A percentile compares a stretch with the other conserved stretches of the same genome.
These are phyloP conservation scores for Esperia sulphurella DNA, from an alignment of 2,888 invertebrate species.

Conservation along the genomic window DNA sequence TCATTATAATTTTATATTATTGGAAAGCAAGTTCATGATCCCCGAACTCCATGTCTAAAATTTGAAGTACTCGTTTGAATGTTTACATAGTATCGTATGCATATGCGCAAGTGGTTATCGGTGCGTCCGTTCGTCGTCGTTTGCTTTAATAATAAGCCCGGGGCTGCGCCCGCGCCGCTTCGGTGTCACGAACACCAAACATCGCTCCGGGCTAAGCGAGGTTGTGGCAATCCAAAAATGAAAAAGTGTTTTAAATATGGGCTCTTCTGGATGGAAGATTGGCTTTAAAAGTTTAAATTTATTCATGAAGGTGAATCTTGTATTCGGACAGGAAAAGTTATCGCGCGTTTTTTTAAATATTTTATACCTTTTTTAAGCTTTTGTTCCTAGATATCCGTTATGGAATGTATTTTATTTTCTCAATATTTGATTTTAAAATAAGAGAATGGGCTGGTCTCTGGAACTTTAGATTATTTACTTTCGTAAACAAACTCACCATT, in stretches of 20 bases:
- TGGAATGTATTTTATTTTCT: neutral
- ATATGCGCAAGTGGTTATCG: slow-evolving; percentile 73
- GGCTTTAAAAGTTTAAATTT: slow-evolving; percentile 5
- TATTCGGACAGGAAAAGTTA: neutral
- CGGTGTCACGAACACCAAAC: slow-evolving; percentile 72
- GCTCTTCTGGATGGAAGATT: slow-evolving; percentile 16
- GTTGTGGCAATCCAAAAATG: slow-evolving; percentile 39
- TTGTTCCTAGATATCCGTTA: neutral
- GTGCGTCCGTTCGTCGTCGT: slow-evolving; percentile 56
- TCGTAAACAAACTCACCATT: neutral
- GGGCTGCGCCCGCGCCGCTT: slow-evolving; percentile 45
- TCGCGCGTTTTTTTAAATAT: neutral
- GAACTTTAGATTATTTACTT: too few relatives aligned
- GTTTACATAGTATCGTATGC: slow-evolving; percentile 69
- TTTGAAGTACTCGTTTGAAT: slow-evolving; percentile 20
- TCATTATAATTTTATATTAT: too few relatives aligned
- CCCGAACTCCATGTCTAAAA: neutral
- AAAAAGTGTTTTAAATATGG: slow-evolving; percentile 43
- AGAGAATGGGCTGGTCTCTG: neutral
- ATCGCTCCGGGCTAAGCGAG: slow-evolving; percentile 43
- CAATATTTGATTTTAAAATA: neutral
- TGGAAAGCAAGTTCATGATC: neutral
- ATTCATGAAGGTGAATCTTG: neutral
- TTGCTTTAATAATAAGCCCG: slow-evolving; percentile 72
- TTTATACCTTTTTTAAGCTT: neutral